Base-by-base conservation (phyloP, 1,140 invertebrate species). In the Ganaspis sp. region DNA sequence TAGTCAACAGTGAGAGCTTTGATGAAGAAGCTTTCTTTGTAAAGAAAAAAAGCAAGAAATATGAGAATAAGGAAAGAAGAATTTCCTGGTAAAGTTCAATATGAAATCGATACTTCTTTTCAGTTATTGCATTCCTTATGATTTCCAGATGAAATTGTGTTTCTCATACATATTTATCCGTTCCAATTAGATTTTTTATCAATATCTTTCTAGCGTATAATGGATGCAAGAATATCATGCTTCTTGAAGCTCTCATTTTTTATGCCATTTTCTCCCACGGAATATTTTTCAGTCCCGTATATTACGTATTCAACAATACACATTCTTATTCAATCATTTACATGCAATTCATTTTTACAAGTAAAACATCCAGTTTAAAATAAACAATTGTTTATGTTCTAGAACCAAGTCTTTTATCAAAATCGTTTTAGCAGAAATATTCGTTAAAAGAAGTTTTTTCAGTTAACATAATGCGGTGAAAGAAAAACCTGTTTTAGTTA, bases 171-270 rank as follows among this genome's bases (percentile, higher is more conserved):
- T 64, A 64, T 64, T 34, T 64, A 64, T 64, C 26, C 5, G 11
- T n/a, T 29, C 26, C 58, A 64, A 64, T 64, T 64, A 64, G 58
- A n/a, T 64, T 64, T 26, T 64, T n/a, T 34, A 34, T 64, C 15
- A 64, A 64, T 64, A 23, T 64, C 54, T 29, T 34, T 29, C 23
- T 64, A 9, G 54, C 12, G 26, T 64, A 29, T 64, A 29, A 8
- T n/a, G 21, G 11, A 34, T 64, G 3, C 23, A 29, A 29, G 26
- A 64, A 49, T 49, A 49, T 6, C 45, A 49, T 49, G 45, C 45
- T 49, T 49, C 45, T n/a, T 49, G n/a, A 49, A 49, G 4, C 45
- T 17, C n/a, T 49, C 45, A 49, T 17, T 49, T 49, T 49, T 49
- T 17, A 49, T 49, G 45, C 15, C 8, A 49, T 49, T 49, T n/a